Conservation (phyloP, 1,140 invertebrate species). For the Aporrectodea caliginosa region DNA sequence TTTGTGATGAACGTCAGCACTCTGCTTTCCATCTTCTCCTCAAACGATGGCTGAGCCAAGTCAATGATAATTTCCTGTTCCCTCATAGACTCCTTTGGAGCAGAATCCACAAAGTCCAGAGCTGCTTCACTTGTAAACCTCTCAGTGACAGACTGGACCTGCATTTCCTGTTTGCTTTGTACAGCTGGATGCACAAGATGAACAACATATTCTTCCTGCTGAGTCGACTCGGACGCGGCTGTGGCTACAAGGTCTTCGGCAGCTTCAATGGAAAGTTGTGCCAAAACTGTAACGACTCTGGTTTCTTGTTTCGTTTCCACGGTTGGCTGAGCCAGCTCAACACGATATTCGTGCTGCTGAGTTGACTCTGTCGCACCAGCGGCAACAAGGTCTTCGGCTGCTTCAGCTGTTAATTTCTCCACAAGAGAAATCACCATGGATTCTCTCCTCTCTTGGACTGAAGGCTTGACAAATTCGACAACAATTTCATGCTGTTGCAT, state of each 20-base stretch:
- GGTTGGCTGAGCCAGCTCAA: not conserved
- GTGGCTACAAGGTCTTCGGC: not conserved
- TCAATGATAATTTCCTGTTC: not conserved
- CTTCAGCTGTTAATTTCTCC: not conserved
- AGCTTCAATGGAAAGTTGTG: not conserved
- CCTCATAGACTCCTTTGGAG: not conserved
- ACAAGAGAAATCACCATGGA: not conserved
- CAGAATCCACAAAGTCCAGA: not conserved
- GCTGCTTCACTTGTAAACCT: not conserved
- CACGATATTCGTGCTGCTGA: not conserved
- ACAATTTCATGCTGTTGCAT: not conserved
- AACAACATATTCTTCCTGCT: not conserved
- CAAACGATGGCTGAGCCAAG: not conserved
- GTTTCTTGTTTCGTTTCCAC: not conserved
- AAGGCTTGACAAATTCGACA: constrained; percentile 6
- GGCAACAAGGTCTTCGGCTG: not conserved
- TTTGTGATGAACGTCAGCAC: not conserved
- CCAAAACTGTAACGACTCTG: not conserved
- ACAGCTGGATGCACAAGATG: not conserved
- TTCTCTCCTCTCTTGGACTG: not conserved
- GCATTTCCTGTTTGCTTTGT: constrained; percentile 8
- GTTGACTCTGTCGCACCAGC: not conserved
- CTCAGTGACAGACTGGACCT: not conserved
- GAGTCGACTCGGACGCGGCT: not conserved
- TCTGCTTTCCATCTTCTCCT: not conserved